These are phyloP conservation scores for Cataglyphis livida DNA, from an alignment of 2,888 invertebrate species.

Conservation along the genomic window DNA sequence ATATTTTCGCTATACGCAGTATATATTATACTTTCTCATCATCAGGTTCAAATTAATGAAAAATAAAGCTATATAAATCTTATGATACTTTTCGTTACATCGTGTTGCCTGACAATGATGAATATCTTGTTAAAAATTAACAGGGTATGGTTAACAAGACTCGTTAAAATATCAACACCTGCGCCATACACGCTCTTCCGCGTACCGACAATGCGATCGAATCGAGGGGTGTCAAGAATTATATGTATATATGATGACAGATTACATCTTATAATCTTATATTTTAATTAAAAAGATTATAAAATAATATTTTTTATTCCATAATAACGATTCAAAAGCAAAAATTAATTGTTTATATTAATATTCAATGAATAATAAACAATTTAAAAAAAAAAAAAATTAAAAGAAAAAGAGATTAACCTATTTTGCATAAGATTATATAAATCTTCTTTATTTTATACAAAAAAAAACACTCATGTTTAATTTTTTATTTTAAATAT, in stretches of 20 bases:
- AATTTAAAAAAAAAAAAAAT: neutral
- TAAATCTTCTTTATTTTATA: neutral
- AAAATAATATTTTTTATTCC: neutral
- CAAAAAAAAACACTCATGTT: neutral
- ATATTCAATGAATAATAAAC: neutral
- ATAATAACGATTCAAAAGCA: neutral
- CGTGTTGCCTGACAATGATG: neutral
- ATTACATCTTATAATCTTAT: neutral
- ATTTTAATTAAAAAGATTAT: neutral
- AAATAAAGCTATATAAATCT: neutral
- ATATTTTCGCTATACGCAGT: constrained; percentile 4
- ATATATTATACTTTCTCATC: too few relatives aligned
- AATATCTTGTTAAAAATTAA: constrained; percentile 25
- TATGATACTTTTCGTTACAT: neutral
- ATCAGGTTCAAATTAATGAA: constrained; percentile 12
- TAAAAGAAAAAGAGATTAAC: neutral
- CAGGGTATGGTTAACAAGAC: neutral
- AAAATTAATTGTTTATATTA: neutral
- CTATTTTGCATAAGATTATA: neutral
- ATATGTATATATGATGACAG: neutral
- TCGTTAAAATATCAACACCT: constrained; percentile 35
- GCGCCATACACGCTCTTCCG: neutral
- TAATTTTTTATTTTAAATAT: neutral
- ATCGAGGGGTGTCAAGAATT: neutral
- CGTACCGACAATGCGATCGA: neutral